Evolutionary conservation across 2,888 invertebrate species (phyloP).

Genomic region (Scaptodrosophila latifasciaeformis): DNA sequence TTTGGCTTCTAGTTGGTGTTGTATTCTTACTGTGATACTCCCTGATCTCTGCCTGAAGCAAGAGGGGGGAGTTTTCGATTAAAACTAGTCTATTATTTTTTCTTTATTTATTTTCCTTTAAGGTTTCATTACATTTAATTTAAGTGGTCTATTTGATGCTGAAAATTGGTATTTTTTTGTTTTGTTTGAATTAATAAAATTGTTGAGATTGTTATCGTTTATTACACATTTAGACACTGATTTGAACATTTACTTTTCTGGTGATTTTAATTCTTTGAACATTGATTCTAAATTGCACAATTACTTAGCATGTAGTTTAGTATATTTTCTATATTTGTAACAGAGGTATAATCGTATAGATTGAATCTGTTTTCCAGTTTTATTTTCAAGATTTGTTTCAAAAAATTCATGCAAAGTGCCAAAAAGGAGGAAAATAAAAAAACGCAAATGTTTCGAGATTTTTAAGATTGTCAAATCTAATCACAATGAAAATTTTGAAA

Average conservation of each 20-base stretch:
- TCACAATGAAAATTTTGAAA: slow-evolving; percentile 71
- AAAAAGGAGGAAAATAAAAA: slow-evolving; percentile 10
- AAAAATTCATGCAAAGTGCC: slow-evolving; percentile 60
- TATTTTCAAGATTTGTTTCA: slow-evolving; percentile 6
- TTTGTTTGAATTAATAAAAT: slow-evolving; percentile 40
- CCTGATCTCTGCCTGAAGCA: too few species aligned
- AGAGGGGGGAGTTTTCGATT: slow-evolving; percentile 12
- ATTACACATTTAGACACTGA: slow-evolving; percentile 52
- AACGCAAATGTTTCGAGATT: slow-evolving; percentile 13
- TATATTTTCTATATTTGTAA: slow-evolving; percentile 10
- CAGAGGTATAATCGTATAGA: slow-evolving; percentile 45
- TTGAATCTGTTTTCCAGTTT: slow-evolving; percentile 21
- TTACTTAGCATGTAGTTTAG: neutral
- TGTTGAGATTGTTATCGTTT: slow-evolving; percentile 53
- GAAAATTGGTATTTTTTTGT: neutral
- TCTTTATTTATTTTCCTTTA: slow-evolving; percentile 18
- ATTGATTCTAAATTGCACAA: neutral
- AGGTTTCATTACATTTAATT: too few species aligned
- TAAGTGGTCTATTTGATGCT: slow-evolving; percentile 2
- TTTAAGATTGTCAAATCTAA: slow-evolving; percentile 75
- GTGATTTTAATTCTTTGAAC: neutral
- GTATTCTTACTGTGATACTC: slow-evolving; percentile 65
- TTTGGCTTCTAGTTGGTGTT: slow-evolving; percentile 56
- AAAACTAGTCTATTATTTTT: slow-evolving; percentile 18
- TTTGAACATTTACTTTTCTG: slow-evolving; percentile 41